Percentiles rank a stretch among this genome's conserved stretches.
These are phyloP conservation scores for Orthosia gothica DNA, from an alignment of 2,888 invertebrate species.

Conservation along the genomic window DNA sequence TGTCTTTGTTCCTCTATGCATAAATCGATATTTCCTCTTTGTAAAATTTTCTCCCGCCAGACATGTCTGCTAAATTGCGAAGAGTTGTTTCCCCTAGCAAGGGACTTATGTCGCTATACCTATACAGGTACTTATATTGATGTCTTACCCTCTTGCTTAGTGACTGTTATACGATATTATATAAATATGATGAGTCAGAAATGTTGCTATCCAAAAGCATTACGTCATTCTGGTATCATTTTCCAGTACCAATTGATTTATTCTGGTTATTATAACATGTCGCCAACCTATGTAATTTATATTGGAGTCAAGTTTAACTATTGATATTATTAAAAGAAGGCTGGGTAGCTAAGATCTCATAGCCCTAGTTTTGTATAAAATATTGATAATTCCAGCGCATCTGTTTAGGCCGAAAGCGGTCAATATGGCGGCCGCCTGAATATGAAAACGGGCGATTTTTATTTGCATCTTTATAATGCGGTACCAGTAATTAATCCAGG, in stretches of 20 bases:
- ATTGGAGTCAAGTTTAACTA: neutral
- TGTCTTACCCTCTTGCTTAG: conserved; percentile 10
- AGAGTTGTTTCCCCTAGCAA: conserved; percentile 35
- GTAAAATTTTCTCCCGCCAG: conserved; percentile 2
- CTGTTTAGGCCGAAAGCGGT: neutral
- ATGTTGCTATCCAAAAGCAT: conserved; percentile 22
- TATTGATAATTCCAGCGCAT: neutral
- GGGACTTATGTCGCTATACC: neutral
- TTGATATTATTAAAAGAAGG: neutral
- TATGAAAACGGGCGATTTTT: conserved; percentile 10
- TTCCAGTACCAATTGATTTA: conserved; percentile 11
- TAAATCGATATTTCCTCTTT: conserved; percentile 47
- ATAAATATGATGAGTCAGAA: conserved; percentile 31
- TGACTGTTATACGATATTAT: conserved; percentile 8
- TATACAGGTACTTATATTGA: conserved; percentile 1
- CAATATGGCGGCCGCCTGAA: neutral
- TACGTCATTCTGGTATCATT: conserved; percentile 30
- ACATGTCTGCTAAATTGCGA: conserved; percentile 36
- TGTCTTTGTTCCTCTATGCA: neutral
- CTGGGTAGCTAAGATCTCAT: neutral
- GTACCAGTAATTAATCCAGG: conserved; percentile 30
- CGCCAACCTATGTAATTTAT: neutral
- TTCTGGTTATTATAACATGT: conserved; percentile 14
- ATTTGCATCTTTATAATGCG: conserved; percentile 16
- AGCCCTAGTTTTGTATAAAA: neutral